These are phyloP conservation scores for Andricus curvator DNA, from an alignment of 2,888 invertebrate genomes.

Conservation along the genomic window DNA sequence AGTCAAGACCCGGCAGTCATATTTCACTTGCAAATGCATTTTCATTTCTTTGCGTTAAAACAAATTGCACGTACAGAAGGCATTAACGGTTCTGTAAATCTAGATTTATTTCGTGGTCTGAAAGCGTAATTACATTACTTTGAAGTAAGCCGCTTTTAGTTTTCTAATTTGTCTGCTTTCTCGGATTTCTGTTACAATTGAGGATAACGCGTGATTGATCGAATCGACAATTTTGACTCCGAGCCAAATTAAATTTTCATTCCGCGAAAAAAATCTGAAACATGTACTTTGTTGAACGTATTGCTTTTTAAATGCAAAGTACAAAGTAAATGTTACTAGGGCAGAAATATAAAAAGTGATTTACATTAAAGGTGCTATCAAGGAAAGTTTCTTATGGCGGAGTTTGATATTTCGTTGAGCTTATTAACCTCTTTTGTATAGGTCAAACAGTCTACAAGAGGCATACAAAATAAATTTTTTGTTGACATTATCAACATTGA, in stretches of 20 bases:
- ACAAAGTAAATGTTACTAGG: background rate
- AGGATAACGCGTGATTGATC: background rate
- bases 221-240: constrained; percentile 35
- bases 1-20: background rate
- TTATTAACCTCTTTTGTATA: background rate
- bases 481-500: no score
- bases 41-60: background rate
- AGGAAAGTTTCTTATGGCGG: no score
- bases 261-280: background rate
- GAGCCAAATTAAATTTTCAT: background rate
- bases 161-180: constrained; percentile 19
- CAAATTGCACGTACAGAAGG: background rate
- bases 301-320: background rate
- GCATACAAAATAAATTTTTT: no score
- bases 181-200: background rate
- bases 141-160: background rate
- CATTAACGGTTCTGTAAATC: background rate
- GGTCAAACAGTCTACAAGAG: background rate
- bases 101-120: background rate
- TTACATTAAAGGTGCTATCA: no score
- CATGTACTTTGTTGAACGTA: no score
- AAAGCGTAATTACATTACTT: background rate
- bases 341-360: background rate
- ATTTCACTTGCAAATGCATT: background rate
- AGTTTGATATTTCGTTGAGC: background rate